Conservation (phyloP, 2,113 vertebrate genomes). For the Etheostoma cragini region DNA sequence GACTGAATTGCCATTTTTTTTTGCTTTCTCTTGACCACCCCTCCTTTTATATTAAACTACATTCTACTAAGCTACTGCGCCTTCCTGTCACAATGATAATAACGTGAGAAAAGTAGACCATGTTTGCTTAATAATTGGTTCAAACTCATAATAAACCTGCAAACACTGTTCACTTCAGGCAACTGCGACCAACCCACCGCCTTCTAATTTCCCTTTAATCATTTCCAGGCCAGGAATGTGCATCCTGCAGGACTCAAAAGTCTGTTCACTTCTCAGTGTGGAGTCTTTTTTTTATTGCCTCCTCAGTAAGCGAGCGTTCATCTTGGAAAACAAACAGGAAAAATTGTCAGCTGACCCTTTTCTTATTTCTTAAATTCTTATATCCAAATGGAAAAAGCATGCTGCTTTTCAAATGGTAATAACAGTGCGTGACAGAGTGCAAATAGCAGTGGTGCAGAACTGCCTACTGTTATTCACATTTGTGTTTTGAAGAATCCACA, state of each 20-base stretch:
- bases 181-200: conserved; percentile 41
- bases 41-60: neutral
- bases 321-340: conserved; percentile 22
- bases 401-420: conserved; percentile 9
- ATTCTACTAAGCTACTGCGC: neutral
- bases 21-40: neutral
- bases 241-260: conserved; percentile 45
- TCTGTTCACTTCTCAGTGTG: conserved; percentile 15
- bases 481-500: conserved; percentile 38
- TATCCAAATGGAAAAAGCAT: conserved; percentile 34
- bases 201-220: conserved; percentile 69
- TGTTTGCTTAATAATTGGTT: neutral
- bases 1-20: neutral
- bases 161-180: conserved; percentile 46
- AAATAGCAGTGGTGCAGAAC: conserved; percentile 11
- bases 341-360: neutral
- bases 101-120: neutral
- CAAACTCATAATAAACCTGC: neutral
- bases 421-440: conserved; percentile 8
- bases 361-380: too few relatives aligned
- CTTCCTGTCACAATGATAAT: neutral
- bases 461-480: conserved; percentile 45
- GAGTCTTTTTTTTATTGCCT: conserved; percentile 32
- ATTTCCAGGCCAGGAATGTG: conserved; percentile 66
- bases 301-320: conserved; percentile 12